These are phyloP conservation scores for Ctena decussata DNA, from an alignment of 2,888 invertebrate species.

Conservation along the genomic window DNA sequence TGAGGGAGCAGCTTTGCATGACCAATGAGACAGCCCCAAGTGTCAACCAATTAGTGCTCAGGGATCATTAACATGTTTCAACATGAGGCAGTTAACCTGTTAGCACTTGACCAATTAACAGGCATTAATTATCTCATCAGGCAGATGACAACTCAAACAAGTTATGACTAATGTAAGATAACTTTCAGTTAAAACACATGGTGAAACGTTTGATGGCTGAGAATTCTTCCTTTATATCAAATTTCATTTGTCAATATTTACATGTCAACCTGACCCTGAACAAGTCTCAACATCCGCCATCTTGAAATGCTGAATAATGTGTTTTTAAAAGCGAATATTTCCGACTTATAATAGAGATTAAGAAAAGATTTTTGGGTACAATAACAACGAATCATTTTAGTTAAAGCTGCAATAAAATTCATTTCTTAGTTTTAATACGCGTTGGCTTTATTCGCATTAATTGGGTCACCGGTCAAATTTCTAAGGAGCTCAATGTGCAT, in stretches of 20 bases:
- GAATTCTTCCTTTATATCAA: background rate
- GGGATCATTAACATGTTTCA: too few relatives aligned
- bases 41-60: too few relatives aligned
- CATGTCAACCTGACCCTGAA: background rate
- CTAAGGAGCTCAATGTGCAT: background rate
- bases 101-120: too few relatives aligned
- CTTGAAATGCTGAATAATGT: conserved; percentile 63
- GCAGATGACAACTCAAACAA: too few relatives aligned
- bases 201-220: background rate
- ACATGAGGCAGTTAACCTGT: too few relatives aligned
- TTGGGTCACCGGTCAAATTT: conserved; percentile 23
- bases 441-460: conserved; percentile 16
- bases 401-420: conserved; percentile 16
- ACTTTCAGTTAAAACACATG: too few relatives aligned
- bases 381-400: conserved; percentile 20
- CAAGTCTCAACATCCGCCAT: conserved; percentile 65
- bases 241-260: background rate
- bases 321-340: conserved; percentile 20
- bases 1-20: too few relatives aligned
- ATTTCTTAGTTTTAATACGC: conserved; percentile 52
- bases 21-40: too few relatives aligned
- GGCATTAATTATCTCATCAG: too few relatives aligned
- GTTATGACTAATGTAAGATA: too few relatives aligned
- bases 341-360: conserved; percentile 24
- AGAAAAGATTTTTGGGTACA: conserved; percentile 23